Conservation (phyloP, 2,888 invertebrate species). For the Azorinus chamasolen region DNA sequence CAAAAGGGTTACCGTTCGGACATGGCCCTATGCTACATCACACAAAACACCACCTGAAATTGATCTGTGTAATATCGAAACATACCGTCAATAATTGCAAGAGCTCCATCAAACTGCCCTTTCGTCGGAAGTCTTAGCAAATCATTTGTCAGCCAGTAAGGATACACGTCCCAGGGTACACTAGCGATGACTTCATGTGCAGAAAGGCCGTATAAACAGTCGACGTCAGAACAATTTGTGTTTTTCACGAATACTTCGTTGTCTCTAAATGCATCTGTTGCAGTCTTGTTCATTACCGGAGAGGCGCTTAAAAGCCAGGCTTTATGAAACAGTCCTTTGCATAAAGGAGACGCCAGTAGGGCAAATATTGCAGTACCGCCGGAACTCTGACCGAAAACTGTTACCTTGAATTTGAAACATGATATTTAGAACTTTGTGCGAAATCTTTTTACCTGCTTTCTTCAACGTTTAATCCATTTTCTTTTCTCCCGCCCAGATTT, state of each 20-base stretch:
- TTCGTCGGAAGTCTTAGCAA: slow-evolving; percentile 33
- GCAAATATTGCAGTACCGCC: slow-evolving; percentile 95
- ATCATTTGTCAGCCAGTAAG: slow-evolving; percentile 59
- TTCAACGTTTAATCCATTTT: too few species aligned
- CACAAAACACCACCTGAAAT: background rate
- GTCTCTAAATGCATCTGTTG: slow-evolving; percentile 69
- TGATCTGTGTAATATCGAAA: background rate
- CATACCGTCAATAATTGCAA: slow-evolving; percentile 56
- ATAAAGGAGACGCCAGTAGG: slow-evolving; percentile 88
- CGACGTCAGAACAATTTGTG: slow-evolving; percentile 37
- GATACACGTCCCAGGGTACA: slow-evolving; percentile 59
- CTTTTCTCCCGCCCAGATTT: too few species aligned
- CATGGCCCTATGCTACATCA: too few species aligned
- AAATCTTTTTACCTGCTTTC: too few species aligned
- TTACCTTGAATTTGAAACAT: slow-evolving; percentile 88
- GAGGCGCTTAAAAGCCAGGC: slow-evolving; percentile 86
- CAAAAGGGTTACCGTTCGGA: too few species aligned
- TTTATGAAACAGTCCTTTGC: slow-evolving; percentile 90
- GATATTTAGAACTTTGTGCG: too few species aligned
- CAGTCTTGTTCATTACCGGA: slow-evolving; percentile 73
- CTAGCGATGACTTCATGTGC: slow-evolving; percentile 21
- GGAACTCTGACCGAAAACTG: slow-evolving; percentile 93
- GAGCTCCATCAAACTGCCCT: slow-evolving; percentile 48
- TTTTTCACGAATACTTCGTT: slow-evolving; percentile 72
- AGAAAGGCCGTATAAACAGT: slow-evolving; percentile 42